phyloP scores from a whole-genome alignment of 2,888 invertebrate genomes.

The Ectemnius lituratus region DNA sequence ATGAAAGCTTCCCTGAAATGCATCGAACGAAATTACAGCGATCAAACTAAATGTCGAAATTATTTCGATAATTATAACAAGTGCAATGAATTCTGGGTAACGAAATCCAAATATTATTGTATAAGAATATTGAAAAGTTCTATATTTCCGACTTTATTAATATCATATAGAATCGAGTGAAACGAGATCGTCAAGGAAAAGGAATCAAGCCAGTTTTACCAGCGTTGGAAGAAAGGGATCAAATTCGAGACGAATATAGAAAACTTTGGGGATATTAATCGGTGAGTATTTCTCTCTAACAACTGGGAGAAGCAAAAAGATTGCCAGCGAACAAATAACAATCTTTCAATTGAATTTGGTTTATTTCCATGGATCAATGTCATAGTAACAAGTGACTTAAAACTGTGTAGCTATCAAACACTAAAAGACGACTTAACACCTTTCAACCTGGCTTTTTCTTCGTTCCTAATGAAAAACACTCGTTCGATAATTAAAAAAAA shows the following conservation, averaged over 20 bases:
- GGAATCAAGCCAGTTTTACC: slow-evolving; percentile 86
- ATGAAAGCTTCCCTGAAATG: slow-evolving; percentile 86
- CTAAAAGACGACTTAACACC: slow-evolving; percentile 10
- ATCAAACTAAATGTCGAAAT: slow-evolving; percentile 82
- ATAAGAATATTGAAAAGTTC: no score
- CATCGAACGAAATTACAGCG: slow-evolving; percentile 83
- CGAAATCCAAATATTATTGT: not conserved
- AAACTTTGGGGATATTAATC: not conserved
- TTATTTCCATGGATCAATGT: slow-evolving; percentile 21
- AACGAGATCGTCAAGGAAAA: no score
- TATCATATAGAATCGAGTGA: no score
- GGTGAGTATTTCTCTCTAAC: no score
- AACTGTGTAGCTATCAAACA: slow-evolving; percentile 6
- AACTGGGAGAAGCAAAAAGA: no score
- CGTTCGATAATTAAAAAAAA: no score
- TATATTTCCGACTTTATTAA: not conserved
- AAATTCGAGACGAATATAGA: slow-evolving; percentile 83
- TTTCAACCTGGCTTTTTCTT: slow-evolving; percentile 33
- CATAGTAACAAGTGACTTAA: slow-evolving; percentile 14
- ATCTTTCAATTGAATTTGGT: slow-evolving; percentile 4
- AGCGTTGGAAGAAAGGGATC: slow-evolving; percentile 83
- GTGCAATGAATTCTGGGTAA: slow-evolving; percentile 92
- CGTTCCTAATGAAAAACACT: no score
- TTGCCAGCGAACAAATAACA: no score
- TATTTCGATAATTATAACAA: slow-evolving; percentile 88